A percentile compares a stretch with the other conserved stretches of the same genome.
phyloP scores from a whole-genome alignment of 2,888 invertebrate genomes.

The Papilio demoleus region DNA sequence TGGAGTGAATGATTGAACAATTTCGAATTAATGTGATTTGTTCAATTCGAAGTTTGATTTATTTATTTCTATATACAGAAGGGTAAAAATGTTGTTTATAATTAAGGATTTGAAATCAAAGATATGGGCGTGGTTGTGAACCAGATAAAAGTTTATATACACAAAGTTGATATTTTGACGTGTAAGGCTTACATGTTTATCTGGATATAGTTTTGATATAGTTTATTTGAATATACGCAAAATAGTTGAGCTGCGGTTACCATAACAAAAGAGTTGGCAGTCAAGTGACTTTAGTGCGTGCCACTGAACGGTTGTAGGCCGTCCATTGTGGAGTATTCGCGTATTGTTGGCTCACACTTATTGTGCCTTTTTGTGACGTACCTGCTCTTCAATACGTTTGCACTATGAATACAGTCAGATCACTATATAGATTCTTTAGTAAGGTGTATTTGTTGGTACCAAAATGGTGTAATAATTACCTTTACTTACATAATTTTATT shows the following conservation, averaged over 20 bases:
- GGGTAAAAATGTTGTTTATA: no score
- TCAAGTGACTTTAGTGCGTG: slow-evolving; percentile 24
- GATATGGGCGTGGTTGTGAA: not conserved
- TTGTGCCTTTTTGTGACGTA: slow-evolving; percentile 23
- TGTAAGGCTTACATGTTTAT: not conserved
- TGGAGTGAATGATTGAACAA: slow-evolving; percentile 6
- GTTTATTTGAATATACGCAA: not conserved
- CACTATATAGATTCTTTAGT: not conserved
- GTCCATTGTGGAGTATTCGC: slow-evolving; percentile 30
- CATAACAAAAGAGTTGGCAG: slow-evolving; percentile 21
- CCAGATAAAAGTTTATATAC: not conserved
- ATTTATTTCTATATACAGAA: no score
- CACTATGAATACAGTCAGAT: not conserved
- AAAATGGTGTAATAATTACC: no score
- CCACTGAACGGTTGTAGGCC: slow-evolving; percentile 25
- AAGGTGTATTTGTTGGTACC: not conserved
- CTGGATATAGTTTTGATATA: not conserved
- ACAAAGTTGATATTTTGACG: no score
- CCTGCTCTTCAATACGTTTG: slow-evolving; percentile 5
- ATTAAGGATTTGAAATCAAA: not conserved
- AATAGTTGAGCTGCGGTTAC: not conserved
- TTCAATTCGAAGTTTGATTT: not conserved
- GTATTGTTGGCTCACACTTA: slow-evolving; percentile 31
- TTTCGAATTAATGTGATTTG: not conserved
- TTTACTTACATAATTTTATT: no score